Evolutionary conservation across 2,888 invertebrate genomes (phyloP), one percentile per base, ranked within the genome.

Genomic region (Troglohyphantes excavatus): DNA sequence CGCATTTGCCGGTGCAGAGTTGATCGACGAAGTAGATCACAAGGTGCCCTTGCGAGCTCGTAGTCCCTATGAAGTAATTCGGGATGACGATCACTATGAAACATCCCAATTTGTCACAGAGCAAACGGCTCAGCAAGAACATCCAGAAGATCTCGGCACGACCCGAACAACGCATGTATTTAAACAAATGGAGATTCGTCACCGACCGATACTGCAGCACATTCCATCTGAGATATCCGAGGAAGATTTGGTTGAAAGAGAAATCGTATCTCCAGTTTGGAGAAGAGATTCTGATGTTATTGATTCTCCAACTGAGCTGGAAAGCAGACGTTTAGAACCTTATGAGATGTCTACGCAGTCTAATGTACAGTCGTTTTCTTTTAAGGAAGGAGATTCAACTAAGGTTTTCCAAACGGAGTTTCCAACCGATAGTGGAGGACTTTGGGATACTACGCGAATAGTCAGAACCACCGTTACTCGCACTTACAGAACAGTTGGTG

Each of bases 151-250:
- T 21, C 19, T 19, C 6, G 19, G 27, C 6, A 26, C n/a, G 1
- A 39, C 39, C 0, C 46, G 53, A 53, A 68, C 43, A 17, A 70
- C 21, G 13, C 72, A 53, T 17, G 23, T 84, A 6, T 26, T 63
- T 21, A 84, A 70, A 53, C 94, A 94, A 75, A 93, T 93, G 2
- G 95, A 95, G 93, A 94, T 95, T n/a, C 93, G 76, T 9, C 86
- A 73, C 59, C 67, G 91, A 2, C 91, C 92, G 17, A 76, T 91
- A 11, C 46, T 92, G 13, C 82, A 88, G 26, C 91, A 91, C 29
- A 91, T 91, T n/a, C 91, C 91, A 19, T 91, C 91, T 19, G 92
- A 92, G 90, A 92, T 93, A 11, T 93, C 93, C 90, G 93, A 93
- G 91, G 92, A 92, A 88, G 89, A 91, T 21, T 39, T 90, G 19